A percentile compares a stretch with the other conserved stretches of the same genome.
Conservation (phyloP, 64 coral and sea anemone genomes). For the Montipora sp. region DNA sequence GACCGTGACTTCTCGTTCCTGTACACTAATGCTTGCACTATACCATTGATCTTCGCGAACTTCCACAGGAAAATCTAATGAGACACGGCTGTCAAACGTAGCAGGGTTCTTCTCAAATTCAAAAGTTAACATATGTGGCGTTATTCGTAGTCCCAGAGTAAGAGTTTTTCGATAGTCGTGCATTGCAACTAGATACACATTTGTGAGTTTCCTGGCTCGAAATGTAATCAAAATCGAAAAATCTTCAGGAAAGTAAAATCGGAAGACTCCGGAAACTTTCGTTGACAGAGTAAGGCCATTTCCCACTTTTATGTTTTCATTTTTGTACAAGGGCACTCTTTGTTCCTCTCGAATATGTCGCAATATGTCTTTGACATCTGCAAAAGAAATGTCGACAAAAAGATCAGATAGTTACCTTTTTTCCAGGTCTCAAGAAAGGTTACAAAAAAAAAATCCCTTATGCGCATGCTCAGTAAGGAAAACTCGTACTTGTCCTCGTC, state of each 20-base stretch:
- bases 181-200: conserved; percentile 72
- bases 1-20: conserved; percentile 55
- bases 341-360: conserved; percentile 9
- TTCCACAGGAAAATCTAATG: conserved; percentile 66
- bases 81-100: not conserved
- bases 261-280: conserved; percentile 61
- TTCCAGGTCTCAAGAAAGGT: too few relatives aligned
- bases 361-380: conserved; percentile 19
- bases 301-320: conserved; percentile 7
- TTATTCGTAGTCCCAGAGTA: conserved; percentile 66
- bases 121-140: conserved; percentile 58
- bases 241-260: conserved; percentile 74
- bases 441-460: too few relatives aligned
- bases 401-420: not conserved
- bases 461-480: too few relatives aligned
- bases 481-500: too few relatives aligned
- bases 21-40: conserved; percentile 61
- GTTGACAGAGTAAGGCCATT: conserved; percentile 46
- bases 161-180: conserved; percentile 54
- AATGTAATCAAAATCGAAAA: conserved; percentile 84
- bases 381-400: not conserved
- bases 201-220: conserved; percentile 47
- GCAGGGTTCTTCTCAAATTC: conserved; percentile 65
- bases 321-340: not conserved
- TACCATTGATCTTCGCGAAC: conserved; percentile 56